Evolutionary conservation across 2,888 invertebrate species (phyloP).

Genomic region (Hypercompe scribonia): DNA sequence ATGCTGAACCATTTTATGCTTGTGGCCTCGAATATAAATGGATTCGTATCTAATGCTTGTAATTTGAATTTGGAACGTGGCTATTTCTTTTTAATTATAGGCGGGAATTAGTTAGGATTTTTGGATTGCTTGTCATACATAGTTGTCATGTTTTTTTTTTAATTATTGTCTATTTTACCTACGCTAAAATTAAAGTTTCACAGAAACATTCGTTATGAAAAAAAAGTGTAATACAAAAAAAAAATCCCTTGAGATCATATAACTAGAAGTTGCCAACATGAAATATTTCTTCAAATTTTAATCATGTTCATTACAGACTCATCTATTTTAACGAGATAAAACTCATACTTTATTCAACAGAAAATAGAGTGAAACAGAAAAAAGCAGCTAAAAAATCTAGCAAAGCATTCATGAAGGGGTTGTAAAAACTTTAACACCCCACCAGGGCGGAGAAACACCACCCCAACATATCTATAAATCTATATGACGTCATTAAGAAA

Average conservation of each 20-base stretch:
- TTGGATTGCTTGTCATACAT: neutral
- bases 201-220: too few species aligned
- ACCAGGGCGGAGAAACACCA: conserved; percentile 60
- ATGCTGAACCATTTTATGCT: conserved; percentile 75
- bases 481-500: conserved; percentile 86
- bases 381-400: conserved; percentile 55
- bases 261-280: neutral
- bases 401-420: conserved; percentile 73
- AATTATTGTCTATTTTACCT: neutral
- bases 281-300: neutral
- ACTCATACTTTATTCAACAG: conserved; percentile 18
- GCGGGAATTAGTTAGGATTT: conserved; percentile 5
- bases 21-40: conserved; percentile 77
- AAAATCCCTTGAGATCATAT: neutral
- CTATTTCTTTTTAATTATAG: conserved; percentile 65
- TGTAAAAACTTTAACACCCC: conserved; percentile 75
- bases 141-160: neutral
- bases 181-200: neutral
- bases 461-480: conserved; percentile 81
- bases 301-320: conserved; percentile 10
- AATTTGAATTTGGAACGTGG: conserved; percentile 71
- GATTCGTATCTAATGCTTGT: conserved; percentile 58
- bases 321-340: conserved; percentile 29
- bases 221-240: too few species aligned
- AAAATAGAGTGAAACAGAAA: conserved; percentile 18